Conservation (phyloP, 2,888 invertebrate species). For the Kryphioiulus occultus region DNA sequence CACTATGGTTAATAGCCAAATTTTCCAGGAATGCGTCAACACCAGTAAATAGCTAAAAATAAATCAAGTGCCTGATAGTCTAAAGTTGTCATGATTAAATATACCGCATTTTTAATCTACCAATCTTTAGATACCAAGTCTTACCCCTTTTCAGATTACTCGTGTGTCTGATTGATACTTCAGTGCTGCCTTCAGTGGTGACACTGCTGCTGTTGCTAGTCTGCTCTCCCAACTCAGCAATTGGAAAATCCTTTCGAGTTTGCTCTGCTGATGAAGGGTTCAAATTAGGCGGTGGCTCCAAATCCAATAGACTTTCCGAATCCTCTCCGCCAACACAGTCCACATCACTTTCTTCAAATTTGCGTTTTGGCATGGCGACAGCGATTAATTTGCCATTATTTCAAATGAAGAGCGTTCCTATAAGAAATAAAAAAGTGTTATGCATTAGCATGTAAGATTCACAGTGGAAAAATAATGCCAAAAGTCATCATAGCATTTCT, state of each 20-base stretch:
- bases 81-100: not conserved
- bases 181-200: constrained; percentile 54
- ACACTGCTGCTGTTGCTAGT: constrained; percentile 52
- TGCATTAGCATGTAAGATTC: not conserved
- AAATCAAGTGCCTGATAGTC: no score
- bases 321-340: not conserved
- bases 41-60: no score
- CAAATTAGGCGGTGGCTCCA: not conserved
- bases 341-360: constrained; percentile 42
- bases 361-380: constrained; percentile 49
- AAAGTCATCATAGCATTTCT: not conserved
- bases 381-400: constrained; percentile 4
- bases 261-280: not conserved
- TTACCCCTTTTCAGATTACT: constrained; percentile 47
- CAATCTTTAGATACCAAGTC: not conserved
- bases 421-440: not conserved
- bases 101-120: not conserved
- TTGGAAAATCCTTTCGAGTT: not conserved
- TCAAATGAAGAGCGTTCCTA: not conserved
- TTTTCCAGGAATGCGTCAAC: no score
- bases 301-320: not conserved
- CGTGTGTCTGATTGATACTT: constrained; percentile 37
- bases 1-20: no score
- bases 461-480: not conserved
- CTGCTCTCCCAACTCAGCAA: constrained; percentile 37